Percentiles rank a stretch among this genome's conserved stretches.
Evolutionary conservation across 2,888 invertebrate genomes (phyloP).

Genomic region (Odontomyia ornata): DNA sequence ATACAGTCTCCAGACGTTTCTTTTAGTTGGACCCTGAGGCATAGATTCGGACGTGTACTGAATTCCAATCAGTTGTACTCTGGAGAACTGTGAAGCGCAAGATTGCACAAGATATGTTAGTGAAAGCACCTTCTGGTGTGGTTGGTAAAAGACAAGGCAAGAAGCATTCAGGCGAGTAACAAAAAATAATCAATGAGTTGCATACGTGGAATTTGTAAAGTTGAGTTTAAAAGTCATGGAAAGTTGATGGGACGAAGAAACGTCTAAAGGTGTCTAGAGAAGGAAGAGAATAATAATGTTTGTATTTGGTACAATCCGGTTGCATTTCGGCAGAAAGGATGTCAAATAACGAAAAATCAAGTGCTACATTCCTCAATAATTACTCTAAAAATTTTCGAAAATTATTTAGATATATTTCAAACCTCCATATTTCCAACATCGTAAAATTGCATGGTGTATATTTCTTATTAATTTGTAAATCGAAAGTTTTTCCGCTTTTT

Average conservation of each 20-base stretch:
- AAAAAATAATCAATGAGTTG: conserved; percentile 40
- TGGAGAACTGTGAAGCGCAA: background rate
- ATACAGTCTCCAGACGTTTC: conserved; percentile 43
- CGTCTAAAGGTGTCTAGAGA: background rate
- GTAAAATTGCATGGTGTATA: no score
- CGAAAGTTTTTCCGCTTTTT: no score
- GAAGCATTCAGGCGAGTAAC: conserved; percentile 29
- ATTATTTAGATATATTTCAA: no score
- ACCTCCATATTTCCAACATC: no score
- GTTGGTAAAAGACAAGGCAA: conserved; percentile 9
- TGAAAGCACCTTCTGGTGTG: conserved; percentile 37
- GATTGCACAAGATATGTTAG: conserved; percentile 25
- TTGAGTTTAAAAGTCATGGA: background rate
- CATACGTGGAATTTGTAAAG: conserved; percentile 35
- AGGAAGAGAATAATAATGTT: background rate
- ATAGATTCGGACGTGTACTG: conserved; percentile 48
- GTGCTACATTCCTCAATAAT: no score
- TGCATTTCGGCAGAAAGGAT: no score
- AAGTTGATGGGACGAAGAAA: background rate
- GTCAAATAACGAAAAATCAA: no score
- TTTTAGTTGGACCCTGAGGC: conserved; percentile 48
- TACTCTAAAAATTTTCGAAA: no score
- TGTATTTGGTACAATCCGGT: background rate
- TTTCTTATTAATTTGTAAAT: no score
- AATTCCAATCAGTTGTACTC: conserved; percentile 41